These are phyloP conservation scores for Xerus rutilus DNA, from an alignment of 2,797 vertebrate species.

Conservation along the genomic window DNA sequence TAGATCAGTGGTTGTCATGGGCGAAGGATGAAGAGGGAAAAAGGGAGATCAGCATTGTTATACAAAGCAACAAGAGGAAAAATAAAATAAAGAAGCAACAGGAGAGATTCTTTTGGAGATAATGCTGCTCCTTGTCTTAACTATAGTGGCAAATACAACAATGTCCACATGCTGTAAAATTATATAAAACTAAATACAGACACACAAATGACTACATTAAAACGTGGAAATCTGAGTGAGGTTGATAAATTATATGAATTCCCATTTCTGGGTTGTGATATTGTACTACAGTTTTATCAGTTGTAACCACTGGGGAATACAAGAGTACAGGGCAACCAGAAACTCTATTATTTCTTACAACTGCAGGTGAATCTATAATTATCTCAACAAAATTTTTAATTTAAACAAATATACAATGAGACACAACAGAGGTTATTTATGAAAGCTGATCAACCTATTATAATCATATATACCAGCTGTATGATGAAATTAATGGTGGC, in stretches of 20 bases:
- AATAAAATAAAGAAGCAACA: neutral
- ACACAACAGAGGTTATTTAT: neutral
- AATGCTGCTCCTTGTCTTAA: neutral
- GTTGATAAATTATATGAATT: neutral
- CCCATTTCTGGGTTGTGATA: neutral
- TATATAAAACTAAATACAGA: neutral
- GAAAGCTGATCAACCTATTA: neutral
- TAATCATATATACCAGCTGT: neutral
- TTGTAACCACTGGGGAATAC: neutral
- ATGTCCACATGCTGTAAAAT: neutral
- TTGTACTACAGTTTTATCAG: neutral
- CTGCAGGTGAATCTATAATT: neutral
- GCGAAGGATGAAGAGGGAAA: neutral
- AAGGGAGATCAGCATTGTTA: neutral
- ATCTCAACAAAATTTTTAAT: conserved; percentile 27
- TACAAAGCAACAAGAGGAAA: neutral
- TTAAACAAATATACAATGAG: conserved; percentile 11
- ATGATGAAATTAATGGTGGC: conserved; percentile 42
- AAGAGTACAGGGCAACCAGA: neutral
- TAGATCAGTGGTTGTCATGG: neutral
- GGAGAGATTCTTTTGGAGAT: neutral
- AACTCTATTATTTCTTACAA: conserved; percentile 56
- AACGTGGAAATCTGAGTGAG: neutral
- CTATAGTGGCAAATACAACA: neutral
- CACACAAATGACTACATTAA: neutral